Base-by-base conservation (phyloP, 2,113 vertebrate species). In the Heterotis niloticus region DNA sequence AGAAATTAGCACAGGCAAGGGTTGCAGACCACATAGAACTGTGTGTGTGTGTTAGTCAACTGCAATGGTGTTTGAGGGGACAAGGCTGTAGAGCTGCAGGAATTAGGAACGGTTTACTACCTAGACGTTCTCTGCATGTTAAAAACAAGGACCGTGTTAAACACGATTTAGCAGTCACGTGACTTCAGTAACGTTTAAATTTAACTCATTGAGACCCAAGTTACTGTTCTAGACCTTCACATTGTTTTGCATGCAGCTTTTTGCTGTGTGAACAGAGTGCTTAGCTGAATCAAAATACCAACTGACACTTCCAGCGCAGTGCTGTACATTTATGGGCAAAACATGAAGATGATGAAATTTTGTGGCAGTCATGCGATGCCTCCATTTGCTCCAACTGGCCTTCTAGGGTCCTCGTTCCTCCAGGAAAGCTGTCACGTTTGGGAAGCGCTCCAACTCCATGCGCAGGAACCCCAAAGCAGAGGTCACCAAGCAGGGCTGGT, bases 361-460 rank as follows among this genome's bases (percentile, higher is more conserved):
- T 23, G 5, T 23, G 64, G 11, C 2, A 23, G 23, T 3, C 10
- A 4, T 23, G 23, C 12, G 18, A n/a, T 66, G 3, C 4, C 11
- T 20, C 64, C 23, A n/a, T 66, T 20, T 24, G 23, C 5, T 5
- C 23, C 18, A 0, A 24, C 20, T 24, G 5, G 18, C 74, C 60
- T 64, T 64, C 0, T 83, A 96, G 95, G 88, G 86, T 0, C 88
- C 93, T 0, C 93, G 93, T 59, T 75, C 91, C 0, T 93, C 94
- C 51, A 95, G 93, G 78, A 97, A 95, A 83, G 92, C 92, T n/a
- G 94, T 96, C 0, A 92, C 92, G 3, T 98, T 99, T 51, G 97
- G 97, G 70, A 99, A 99, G 78, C 96, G 97, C 62, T 96, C 96
- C 70, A 96, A 97, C 88, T 98, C 96, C 24, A 97, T 98, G 95